A percentile compares a stretch with the other conserved stretches of the same genome.
Evolutionary conservation across 2,113 vertebrate genomes (phyloP).

Genomic region (Stigmatopora nigra): DNA sequence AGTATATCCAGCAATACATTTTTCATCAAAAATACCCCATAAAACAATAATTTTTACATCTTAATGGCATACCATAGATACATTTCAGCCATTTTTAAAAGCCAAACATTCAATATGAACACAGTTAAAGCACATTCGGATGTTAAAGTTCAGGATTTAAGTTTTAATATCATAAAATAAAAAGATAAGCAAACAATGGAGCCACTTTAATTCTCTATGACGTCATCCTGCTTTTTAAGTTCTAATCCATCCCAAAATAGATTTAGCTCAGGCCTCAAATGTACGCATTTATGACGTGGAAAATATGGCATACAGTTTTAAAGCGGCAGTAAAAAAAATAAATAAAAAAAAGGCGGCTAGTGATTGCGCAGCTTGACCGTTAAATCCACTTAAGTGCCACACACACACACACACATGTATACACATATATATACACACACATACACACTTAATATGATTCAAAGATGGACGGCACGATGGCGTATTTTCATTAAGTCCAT

Average conservation of each 20-base stretch:
- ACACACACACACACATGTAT: not conserved
- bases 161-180: not conserved
- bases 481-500: not conserved
- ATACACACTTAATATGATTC: not conserved
- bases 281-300: constrained; percentile 26
- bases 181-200: not conserved
- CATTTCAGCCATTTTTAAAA: not conserved
- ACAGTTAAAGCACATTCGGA: not conserved
- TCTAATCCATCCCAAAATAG: not conserved
- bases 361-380: not conserved
- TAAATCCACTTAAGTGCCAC: not conserved
- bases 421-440: not conserved
- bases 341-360: constrained; percentile 20
- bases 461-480: not conserved
- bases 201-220: not conserved
- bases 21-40: not conserved
- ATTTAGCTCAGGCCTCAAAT: not conserved
- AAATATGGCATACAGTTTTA: constrained; percentile 32
- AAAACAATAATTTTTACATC: not conserved
- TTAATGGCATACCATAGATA: not conserved
- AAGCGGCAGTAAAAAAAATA: constrained; percentile 7
- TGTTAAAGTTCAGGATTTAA: not conserved
- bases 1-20: not conserved
- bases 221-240: too few relatives aligned
- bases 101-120: not conserved